A percentile compares a stretch with the other conserved stretches of the same genome.
Evolutionary conservation across 2,888 invertebrate species (phyloP).

Genomic region (Rambutsinella grinnellia): DNA sequence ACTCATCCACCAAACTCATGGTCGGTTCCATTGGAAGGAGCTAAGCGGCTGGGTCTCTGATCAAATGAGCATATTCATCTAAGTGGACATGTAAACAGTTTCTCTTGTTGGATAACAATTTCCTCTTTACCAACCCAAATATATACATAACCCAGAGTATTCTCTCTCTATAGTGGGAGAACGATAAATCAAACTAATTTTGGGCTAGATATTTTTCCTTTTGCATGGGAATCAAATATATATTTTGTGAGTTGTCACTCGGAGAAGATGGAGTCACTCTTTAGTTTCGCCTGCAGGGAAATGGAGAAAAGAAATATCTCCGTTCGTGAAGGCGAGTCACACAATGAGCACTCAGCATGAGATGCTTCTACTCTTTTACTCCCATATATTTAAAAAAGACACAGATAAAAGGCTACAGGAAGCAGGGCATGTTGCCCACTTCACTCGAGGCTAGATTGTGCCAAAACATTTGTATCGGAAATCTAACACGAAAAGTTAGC

Average conservation of each 20-base stretch:
- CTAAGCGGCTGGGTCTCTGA: neutral
- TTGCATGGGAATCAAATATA: neutral
- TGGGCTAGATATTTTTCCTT: neutral
- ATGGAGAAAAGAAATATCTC: neutral
- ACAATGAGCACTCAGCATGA: neutral
- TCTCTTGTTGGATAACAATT: neutral
- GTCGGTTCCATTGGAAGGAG: neutral
- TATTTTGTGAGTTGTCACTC: neutral
- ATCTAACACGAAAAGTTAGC: neutral
- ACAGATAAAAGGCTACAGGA: neutral
- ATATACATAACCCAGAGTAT: no score
- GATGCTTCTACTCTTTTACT: neutral
- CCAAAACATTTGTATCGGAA: neutral
- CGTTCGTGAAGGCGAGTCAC: neutral
- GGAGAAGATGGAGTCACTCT: neutral
- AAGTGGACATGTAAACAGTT: neutral
- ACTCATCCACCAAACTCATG: conserved; percentile 1
- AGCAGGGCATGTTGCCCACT: neutral
- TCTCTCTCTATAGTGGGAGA: no score
- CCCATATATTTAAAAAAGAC: neutral
- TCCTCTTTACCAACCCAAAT: neutral
- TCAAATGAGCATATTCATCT: neutral
- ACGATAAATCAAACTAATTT: neutral
- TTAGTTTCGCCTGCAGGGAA: neutral
- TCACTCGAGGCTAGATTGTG: neutral